These are phyloP conservation scores for Perca flavescens DNA, from an alignment of 2,113 vertebrate species.

Conservation along the genomic window DNA sequence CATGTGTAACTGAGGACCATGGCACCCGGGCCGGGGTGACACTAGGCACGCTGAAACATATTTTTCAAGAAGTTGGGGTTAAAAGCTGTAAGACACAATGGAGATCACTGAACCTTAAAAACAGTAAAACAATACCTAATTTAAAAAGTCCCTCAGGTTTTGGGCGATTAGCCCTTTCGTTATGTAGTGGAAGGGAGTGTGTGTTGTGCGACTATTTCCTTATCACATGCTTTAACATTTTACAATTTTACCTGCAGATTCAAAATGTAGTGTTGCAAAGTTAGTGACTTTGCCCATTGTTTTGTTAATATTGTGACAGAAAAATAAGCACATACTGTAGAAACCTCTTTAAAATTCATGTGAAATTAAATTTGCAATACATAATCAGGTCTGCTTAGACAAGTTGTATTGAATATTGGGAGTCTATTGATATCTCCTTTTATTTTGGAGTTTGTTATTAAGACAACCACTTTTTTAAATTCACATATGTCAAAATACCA, in stretches of 20 bases:
- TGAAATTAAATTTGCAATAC: not conserved
- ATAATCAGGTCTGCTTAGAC: not conserved
- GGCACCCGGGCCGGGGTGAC: slow-evolving; percentile 81
- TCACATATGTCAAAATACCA: not conserved
- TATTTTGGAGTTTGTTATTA: not conserved
- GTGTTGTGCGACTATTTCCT: not conserved
- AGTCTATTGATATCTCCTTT: not conserved
- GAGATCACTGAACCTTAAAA: not conserved
- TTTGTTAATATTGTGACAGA: not conserved
- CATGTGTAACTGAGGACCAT: slow-evolving; percentile 86
- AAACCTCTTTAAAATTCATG: not conserved
- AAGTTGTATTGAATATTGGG: not conserved
- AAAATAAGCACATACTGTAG: not conserved
- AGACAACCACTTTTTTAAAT: not conserved
- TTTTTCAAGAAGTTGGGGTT: slow-evolving; percentile 7
- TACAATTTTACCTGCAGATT: no score
- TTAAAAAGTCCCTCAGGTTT: not conserved
- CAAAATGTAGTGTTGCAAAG: not conserved
- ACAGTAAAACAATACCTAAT: not conserved
- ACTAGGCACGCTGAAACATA: slow-evolving; percentile 58
- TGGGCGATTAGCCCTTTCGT: not conserved
- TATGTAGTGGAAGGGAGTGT: no score
- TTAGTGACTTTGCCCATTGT: not conserved
- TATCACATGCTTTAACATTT: not conserved
- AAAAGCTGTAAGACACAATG: slow-evolving; percentile 15